These are phyloP conservation scores for Cyclura pinguis DNA, from an alignment of 2,797 vertebrate genomes.

Conservation along the genomic window DNA sequence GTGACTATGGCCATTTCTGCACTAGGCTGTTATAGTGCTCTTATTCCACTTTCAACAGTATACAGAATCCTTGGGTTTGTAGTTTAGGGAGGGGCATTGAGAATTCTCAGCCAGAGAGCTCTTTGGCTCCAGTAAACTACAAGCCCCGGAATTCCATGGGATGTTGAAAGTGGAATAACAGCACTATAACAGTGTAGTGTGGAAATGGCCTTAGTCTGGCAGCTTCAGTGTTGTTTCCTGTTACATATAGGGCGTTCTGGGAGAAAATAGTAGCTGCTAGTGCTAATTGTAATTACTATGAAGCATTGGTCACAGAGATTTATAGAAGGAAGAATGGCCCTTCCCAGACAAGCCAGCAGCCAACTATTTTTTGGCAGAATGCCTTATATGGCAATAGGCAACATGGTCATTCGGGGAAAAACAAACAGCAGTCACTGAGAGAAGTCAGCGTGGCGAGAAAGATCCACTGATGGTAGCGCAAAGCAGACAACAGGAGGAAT, in stretches of 20 bases:
- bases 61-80: too few relatives aligned
- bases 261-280: not conserved
- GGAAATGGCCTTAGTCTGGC: not conserved
- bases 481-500: not conserved
- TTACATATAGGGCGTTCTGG: not conserved
- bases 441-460: not conserved
- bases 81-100: too few relatives aligned
- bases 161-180: too few relatives aligned
- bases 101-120: too few relatives aligned
- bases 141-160: too few relatives aligned
- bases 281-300: too few relatives aligned
- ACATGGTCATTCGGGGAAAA: not conserved
- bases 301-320: not conserved
- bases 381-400: not conserved
- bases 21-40: too few relatives aligned
- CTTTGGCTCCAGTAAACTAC: too few relatives aligned
- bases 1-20: too few relatives aligned
- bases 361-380: too few relatives aligned
- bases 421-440: not conserved
- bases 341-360: not conserved
- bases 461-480: not conserved
- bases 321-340: not conserved
- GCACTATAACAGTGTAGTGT: too few relatives aligned
- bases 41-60: too few relatives aligned
- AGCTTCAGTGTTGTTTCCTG: not conserved